Percentiles rank a stretch among this genome's conserved stretches.
These are phyloP conservation scores for Spheniscus mendiculus DNA, from an alignment of 2,113 vertebrate species.

Conservation along the genomic window DNA sequence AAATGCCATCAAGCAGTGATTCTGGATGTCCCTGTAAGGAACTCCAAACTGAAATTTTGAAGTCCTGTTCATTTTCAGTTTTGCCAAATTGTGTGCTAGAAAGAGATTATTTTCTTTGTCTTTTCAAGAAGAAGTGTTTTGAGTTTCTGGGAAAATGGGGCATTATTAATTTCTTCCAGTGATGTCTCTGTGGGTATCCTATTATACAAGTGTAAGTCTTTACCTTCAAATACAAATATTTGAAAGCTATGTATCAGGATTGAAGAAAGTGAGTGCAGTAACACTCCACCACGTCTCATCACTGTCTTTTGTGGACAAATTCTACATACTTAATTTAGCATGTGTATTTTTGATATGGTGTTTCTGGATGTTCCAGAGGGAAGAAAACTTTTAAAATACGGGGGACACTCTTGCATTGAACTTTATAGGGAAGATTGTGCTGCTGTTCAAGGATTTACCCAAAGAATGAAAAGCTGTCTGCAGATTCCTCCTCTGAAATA, in stretches of 20 bases:
- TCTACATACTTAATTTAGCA: not conserved
- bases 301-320: not conserved
- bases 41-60: not conserved
- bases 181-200: not conserved
- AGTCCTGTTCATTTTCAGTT: not conserved
- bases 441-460: not conserved
- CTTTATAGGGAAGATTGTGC: not conserved
- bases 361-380: not conserved
- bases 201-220: not conserved
- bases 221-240: not conserved
- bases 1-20: rapidly evolving
- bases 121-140: not conserved
- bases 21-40: not conserved
- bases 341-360: not conserved
- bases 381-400: not conserved
- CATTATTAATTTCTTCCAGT: not conserved
- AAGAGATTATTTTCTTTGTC: not conserved
- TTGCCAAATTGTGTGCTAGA: not conserved
- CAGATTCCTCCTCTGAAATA: not conserved
- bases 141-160: not conserved
- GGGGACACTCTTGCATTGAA: not conserved
- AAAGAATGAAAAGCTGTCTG: not conserved
- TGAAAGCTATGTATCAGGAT: not conserved
- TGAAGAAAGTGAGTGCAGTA: not conserved
- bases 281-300: not conserved